These are phyloP conservation scores for Ellobium chinense DNA, from an alignment of 2,888 invertebrate species.

Conservation along the genomic window DNA sequence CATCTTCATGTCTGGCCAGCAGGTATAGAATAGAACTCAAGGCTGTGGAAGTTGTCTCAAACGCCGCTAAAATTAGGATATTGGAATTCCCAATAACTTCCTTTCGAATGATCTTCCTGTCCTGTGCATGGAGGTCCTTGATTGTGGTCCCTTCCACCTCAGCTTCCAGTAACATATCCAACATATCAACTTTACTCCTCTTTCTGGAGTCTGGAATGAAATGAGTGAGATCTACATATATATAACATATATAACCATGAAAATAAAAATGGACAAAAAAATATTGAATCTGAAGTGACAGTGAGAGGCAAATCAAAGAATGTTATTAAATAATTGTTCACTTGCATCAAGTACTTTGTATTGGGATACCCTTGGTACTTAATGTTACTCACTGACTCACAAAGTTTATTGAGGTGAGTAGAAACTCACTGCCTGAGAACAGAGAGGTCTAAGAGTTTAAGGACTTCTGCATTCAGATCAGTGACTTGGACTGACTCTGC, in stretches of 20 bases:
- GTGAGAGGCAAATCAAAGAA: not conserved
- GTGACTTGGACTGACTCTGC: too few relatives aligned
- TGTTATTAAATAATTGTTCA: too few relatives aligned
- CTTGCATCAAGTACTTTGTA: too few relatives aligned
- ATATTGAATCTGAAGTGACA: not conserved
- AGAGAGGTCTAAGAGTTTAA: too few relatives aligned
- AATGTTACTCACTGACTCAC: too few relatives aligned
- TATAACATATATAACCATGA: too few relatives aligned
- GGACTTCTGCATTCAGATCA: too few relatives aligned
- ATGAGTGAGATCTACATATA: too few relatives aligned
- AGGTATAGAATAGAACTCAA: constrained; percentile 33
- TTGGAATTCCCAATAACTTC: constrained; percentile 31
- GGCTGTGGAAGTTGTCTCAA: constrained; percentile 37
- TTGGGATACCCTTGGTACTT: too few relatives aligned
- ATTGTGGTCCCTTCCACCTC: not conserved
- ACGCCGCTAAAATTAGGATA: constrained; percentile 36
- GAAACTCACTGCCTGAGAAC: too few relatives aligned
- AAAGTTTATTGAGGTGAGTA: too few relatives aligned
- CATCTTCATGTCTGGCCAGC: constrained; percentile 28
- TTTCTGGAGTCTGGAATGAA: not conserved
- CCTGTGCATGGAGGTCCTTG: not conserved
- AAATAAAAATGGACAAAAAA: too few relatives aligned
- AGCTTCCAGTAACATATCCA: constrained; percentile 33
- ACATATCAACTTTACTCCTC: constrained; percentile 15
- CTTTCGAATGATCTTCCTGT: constrained; percentile 27